These are phyloP conservation scores for Litoditis marina DNA, from an alignment of 2,888 invertebrate genomes.

Conservation along the genomic window DNA sequence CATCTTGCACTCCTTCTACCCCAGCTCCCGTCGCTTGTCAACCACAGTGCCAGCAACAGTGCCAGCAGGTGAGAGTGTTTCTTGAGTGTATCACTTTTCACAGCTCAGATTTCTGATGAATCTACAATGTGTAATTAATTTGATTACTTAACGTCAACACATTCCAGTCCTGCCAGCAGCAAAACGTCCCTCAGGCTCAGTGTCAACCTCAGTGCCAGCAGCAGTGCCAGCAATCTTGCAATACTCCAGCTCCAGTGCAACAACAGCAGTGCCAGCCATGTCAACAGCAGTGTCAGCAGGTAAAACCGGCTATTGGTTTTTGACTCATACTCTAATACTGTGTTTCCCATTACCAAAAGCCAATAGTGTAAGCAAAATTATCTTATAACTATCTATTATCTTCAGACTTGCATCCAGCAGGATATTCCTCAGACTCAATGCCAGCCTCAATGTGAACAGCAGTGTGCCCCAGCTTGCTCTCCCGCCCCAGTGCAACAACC, in stretches of 20 bases:
- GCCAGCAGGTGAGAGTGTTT: too few relatives aligned
- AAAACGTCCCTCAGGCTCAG: conserved; percentile 19
- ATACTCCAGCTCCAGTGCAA: too few relatives aligned
- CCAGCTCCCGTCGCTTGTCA: conserved; percentile 9
- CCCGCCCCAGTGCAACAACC: conserved; percentile 22
- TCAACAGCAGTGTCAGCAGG: too few relatives aligned
- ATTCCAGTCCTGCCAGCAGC: conserved; percentile 28
- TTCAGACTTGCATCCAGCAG: conserved; percentile 16
- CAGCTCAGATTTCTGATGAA: too few relatives aligned
- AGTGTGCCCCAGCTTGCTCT: conserved; percentile 23
- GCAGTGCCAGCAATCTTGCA: conserved; percentile 17
- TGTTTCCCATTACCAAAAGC: too few relatives aligned
- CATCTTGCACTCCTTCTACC: conserved; percentile 20
- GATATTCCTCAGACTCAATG: conserved; percentile 19
- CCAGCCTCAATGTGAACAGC: conserved; percentile 31
- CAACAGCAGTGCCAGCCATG: conserved; percentile 34
- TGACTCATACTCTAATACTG: too few relatives aligned
- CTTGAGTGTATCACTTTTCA: too few relatives aligned
- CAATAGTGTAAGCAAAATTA: too few relatives aligned
- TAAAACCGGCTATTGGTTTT: too few relatives aligned
- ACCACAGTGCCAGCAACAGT: conserved; percentile 18
- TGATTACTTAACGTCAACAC: too few relatives aligned
- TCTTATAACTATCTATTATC: conserved; percentile 12
- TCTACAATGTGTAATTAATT: too few relatives aligned
- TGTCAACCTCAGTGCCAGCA: conserved; percentile 23